A percentile compares a stretch with the other conserved stretches of the same genome.
Evolutionary conservation across 1,140 invertebrate species (phyloP).

Genomic region (Drosophila guanche): DNA sequence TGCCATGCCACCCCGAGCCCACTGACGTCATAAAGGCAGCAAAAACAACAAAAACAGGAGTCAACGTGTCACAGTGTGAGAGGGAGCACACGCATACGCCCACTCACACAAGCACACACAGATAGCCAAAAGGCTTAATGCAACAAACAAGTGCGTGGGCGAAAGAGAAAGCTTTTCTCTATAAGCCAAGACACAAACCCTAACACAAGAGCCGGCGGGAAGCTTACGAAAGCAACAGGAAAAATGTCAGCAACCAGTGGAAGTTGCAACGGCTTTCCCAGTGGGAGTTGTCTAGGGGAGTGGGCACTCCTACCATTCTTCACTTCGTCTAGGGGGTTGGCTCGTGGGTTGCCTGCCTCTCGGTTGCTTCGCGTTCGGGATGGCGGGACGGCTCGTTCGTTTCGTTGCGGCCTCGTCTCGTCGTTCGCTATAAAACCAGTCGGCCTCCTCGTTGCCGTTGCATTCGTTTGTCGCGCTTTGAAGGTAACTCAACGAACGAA

Average conservation of each 20-base stretch:
- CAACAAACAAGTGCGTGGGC: conserved; percentile 53
- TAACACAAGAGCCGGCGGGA: conserved; percentile 3
- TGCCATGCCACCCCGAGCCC: conserved; percentile 15
- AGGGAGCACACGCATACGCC: too few relatives aligned
- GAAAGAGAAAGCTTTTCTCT: conserved; percentile 7
- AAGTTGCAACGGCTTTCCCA: conserved; percentile 50
- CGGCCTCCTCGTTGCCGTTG: conserved; percentile 36
- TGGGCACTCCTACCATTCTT: background rate
- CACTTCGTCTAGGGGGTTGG: too few relatives aligned
- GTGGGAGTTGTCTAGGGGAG: background rate
- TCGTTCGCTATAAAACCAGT: conserved; percentile 67
- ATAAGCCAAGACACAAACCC: conserved; percentile 51
- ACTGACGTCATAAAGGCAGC: conserved; percentile 54
- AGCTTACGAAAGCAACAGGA: conserved; percentile 73
- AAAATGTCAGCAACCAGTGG: conserved; percentile 52
- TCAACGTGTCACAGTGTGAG: too few relatives aligned
- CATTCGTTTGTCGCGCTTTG: conserved; percentile 76
- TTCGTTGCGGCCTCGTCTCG: too few relatives aligned
- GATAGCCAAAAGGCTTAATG: background rate
- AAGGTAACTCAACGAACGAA: conserved; percentile 51
- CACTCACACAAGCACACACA: background rate
- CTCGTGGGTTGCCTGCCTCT: conserved; percentile 8
- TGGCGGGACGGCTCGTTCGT: too few relatives aligned
- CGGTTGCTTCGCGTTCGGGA: conserved; percentile 32
- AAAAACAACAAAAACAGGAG: conserved; percentile 1